Base-by-base conservation (phyloP, 2,113 vertebrate species). In the Paradisaea rubra region DNA sequence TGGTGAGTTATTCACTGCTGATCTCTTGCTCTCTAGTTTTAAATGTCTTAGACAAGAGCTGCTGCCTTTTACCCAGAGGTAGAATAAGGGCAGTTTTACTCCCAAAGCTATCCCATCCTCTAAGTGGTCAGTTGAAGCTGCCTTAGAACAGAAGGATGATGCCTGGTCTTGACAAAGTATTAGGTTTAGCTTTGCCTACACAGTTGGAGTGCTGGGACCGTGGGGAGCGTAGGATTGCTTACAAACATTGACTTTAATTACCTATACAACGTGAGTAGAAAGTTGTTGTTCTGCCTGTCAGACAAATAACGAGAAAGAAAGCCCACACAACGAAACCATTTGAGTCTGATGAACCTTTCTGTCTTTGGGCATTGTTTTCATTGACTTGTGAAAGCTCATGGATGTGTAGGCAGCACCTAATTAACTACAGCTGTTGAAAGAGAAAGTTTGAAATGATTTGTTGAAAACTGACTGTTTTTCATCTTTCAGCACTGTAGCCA, bases 131-230 rank as follows among this genome's bases (percentile, higher is more conserved):
- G 31, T 7, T 52, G 52, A 82, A 88, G 50, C 27, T 90, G 61
- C 28, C 27, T 59, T 37, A 24, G 42, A 65, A 23, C 18, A 65
- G 66, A 70, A 85, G 12, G 17, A 10, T 23, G 18, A 11, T 20
- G 12, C 74, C 89, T 39, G n/a, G 30, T 44, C 76, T 68, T 74
- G 61, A 27, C 42, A 77, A 56, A 69, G 61, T 15, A 4, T 13
- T 59, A 47, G 15, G 15, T 86, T 90, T 59, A 57, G 8, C 57
- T 86, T 91, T 59, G 33, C 37, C 37, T 65, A 6, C 25, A 6
- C 27, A 28, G 30, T 1, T 61, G 70, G 44, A 54, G 15, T 69
- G 45, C 76, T 65, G 59, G n/a, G 52, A 39, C 50, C 0, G 0
- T n/a, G 49, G 44, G 8, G 22, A 22, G 27, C 5, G 2, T 53